Evolutionary conservation across 2,113 vertebrate species (phyloP).

Genomic region (Arvicanthis niloticus): DNA sequence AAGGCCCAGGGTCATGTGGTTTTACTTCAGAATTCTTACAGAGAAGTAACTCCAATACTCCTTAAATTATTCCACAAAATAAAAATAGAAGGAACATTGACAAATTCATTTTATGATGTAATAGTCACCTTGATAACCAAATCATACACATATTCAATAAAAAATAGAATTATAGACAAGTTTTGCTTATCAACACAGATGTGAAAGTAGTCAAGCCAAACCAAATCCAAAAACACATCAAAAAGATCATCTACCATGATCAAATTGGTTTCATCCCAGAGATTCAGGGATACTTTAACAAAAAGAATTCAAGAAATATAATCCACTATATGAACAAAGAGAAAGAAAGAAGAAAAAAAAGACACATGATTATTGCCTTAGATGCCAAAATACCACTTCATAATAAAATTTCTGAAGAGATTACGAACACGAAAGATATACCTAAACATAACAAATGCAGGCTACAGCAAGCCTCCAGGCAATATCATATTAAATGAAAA

Average conservation of each 20-base stretch:
- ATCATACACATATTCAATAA: not conserved
- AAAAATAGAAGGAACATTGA: too few species aligned
- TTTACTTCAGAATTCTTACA: too few species aligned
- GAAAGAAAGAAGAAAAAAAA: too few species aligned
- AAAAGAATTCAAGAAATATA: too few species aligned
- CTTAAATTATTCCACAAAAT: too few species aligned
- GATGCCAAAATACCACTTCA: not conserved
- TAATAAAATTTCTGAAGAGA: not conserved
- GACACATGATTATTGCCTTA: too few species aligned
- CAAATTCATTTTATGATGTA: not conserved
- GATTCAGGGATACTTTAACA: not conserved
- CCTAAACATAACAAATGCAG: not conserved
- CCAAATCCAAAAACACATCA: not conserved
- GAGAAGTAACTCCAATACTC: too few species aligned
- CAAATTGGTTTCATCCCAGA: not conserved
- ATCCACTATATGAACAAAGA: not conserved
- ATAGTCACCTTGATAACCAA: not conserved
- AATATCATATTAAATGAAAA: not conserved
- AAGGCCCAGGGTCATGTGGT: too few species aligned
- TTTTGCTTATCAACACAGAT: too few species aligned
- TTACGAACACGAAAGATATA: not conserved
- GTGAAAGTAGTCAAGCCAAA: too few species aligned
- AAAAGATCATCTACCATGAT: not conserved
- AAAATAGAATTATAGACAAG: too few species aligned
- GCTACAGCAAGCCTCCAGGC: not conserved